A percentile compares a stretch with the other conserved stretches of the same genome.
Evolutionary conservation across 2,888 invertebrate genomes (phyloP).

Genomic region (Gnatocerus cornutus): DNA sequence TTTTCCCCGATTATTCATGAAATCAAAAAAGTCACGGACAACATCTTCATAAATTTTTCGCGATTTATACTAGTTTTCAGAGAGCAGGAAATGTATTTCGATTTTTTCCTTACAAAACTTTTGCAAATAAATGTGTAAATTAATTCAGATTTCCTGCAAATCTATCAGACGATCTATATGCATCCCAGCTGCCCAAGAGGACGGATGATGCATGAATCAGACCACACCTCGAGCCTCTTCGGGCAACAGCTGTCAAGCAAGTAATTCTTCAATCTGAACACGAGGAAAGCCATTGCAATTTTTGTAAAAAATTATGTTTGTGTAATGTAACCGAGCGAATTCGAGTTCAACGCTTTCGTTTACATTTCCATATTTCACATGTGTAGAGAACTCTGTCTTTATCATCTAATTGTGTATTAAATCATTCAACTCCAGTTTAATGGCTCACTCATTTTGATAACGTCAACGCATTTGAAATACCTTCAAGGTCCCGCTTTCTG

Average conservation of each 20-base stretch:
- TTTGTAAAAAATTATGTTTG: background rate
- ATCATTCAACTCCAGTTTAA: no score
- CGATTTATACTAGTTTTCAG: background rate
- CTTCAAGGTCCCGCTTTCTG: no score
- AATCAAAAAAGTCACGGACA: conserved; percentile 25
- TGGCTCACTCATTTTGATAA: no score
- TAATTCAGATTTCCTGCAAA: conserved; percentile 12
- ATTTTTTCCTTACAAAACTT: background rate
- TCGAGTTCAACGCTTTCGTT: background rate
- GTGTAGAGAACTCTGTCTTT: no score
- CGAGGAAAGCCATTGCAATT: background rate
- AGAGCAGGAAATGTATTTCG: background rate
- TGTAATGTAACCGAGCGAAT: background rate
- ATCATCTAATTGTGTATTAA: no score
- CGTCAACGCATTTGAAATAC: no score
- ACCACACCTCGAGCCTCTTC: conserved; percentile 32
- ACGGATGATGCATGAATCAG: conserved; percentile 15
- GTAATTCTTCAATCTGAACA: conserved; percentile 22
- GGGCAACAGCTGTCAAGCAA: conserved; percentile 20
- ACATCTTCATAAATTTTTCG: conserved; percentile 8
- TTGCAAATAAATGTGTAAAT: background rate
- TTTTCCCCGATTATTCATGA: background rate
- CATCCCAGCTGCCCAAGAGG: conserved; percentile 13
- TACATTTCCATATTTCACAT: no score
- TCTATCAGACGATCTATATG: conserved; percentile 11